Evolutionary conservation across 2,797 vertebrate species (phyloP), one percentile per base, ranked within the genome.

Genomic region (Pachyuromys duprasi): DNA sequence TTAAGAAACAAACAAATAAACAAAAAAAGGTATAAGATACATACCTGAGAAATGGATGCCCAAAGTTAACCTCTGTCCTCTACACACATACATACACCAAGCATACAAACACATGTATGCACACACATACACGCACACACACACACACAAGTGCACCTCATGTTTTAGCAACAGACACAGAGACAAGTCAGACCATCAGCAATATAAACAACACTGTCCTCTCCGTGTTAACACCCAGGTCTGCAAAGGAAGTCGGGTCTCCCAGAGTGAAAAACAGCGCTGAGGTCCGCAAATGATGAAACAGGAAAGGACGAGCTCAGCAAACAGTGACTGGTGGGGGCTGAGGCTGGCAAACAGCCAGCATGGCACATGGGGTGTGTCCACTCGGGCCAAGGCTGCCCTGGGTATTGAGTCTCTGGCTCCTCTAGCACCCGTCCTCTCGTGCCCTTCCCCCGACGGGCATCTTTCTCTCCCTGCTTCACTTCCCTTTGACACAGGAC

Each of bases 171-270:
- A 42, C 20, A 49, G 76, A 57, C 36, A 62, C 28, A 7, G 2
- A 1, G 8, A 45, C 28, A 53, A 42, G 78, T 12, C 33, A 22
- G 5, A 6, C 39, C 45, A 22, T 79, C 17, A 83, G 69, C 0
- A 3, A 89, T 22, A 39, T 28, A 11, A 28, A 5, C 13, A 33
- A 22, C 2, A 20, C 55, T 39, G 31, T 76, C 84, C 49, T 93
- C 55, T 87, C 45, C 74, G 31, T 14, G 26, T 3, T 63, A 15
- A 42, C 2, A 8, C 39, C 0, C 1, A 15, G n/a, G 82, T 90
- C 93, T 57, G 80, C 67, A 94, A 87, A 95, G 36, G 75, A 74
- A 94, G 67, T 72, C 55, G 0, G 39, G 65, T 42, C 53, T 70
- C 39, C 14, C 31, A 3, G 3, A 78, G 62, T 3, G 45, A 86